Evolutionary conservation across 2,797 vertebrate species (phyloP), one percentile per base, ranked within the genome.

Genomic region (Danio choprae): DNA sequence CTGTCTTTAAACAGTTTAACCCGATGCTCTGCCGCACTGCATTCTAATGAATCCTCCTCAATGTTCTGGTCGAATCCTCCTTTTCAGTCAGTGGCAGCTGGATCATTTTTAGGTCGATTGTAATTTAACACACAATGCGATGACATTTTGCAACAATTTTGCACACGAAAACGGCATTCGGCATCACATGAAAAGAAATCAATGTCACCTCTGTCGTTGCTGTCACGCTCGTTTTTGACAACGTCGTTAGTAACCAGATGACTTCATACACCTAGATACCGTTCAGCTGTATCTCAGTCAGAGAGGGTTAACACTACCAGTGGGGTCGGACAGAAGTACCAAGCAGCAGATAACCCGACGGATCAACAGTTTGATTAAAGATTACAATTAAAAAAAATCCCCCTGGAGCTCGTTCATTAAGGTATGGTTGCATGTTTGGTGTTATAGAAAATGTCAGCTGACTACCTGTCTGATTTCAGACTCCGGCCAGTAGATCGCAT

Each of bases 31-130:
- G 81, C 83, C 65, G 84, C 84, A 79, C 82, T 81, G 82, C 80
- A 87, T 86, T 55, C 73, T 77, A 83, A 86, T 84, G 81, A 80
- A 63, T 81, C 53, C 53, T 81, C 59, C 41, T 69, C 50, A 64
- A 48, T 18, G 53, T 36, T 77, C 59, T 69, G 4, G 71, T 65
- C 55, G 78, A 79, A 81, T 74, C 72, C 51, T 38, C 75, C 46
- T 38, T 79, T 16, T 46, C 63, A 36, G 44, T 71, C 20, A 71
- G 22, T 50, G 12, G 50, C 7, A 20, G 6, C 7, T 71, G 36
- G 41, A 58, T 58, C 41, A 1, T 18, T 43, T 60, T 29, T 22
- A 18, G 18, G 41, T n/a, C 44, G 36, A 41, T 6, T 62, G 36
- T 43, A 40, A 40, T 60, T 60, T 40, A 60, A 20, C 76, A 41